Percentiles rank a stretch among this genome's conserved stretches.
Evolutionary conservation across 2,113 vertebrate genomes (phyloP).

Genomic region (Nicator chloris): DNA sequence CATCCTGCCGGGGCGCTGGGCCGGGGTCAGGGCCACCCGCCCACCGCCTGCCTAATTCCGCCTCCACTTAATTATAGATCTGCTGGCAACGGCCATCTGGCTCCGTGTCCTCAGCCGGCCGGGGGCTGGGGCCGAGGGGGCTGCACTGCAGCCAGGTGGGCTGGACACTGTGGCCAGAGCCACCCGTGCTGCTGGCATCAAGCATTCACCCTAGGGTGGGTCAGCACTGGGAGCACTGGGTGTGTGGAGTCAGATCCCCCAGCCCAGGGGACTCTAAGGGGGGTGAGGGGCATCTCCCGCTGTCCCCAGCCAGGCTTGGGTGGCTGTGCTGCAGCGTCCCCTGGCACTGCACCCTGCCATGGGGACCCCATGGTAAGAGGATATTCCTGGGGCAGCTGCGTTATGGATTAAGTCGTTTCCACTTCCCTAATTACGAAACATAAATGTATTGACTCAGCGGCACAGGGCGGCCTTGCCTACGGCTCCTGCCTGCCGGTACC

Average conservation of each 20-base stretch:
- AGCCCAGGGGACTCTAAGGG: rapidly evolving
- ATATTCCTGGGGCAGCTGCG: not conserved
- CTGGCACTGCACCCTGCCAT: not conserved
- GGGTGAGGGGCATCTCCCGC: not conserved
- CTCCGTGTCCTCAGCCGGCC: not conserved
- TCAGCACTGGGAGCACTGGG: not conserved
- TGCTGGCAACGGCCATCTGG: slow-evolving; percentile 23
- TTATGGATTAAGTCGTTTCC: slow-evolving; percentile 5
- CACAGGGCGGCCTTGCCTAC: not conserved
- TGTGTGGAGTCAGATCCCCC: rapidly evolving
- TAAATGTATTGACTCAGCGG: not conserved
- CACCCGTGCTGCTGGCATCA: rapidly evolving
- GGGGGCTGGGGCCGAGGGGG: not conserved
- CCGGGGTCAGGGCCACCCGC: not conserved
- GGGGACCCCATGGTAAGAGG: not conserved
- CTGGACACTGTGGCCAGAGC: not conserved
- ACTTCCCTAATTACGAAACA: slow-evolving; percentile 24
- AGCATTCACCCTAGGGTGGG: not conserved
- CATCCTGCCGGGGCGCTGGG: not conserved
- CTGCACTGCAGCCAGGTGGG: rapidly evolving
- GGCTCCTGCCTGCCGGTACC: not conserved
- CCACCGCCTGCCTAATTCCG: not conserved
- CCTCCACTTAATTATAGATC: slow-evolving; percentile 16
- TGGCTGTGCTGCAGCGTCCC: rapidly evolving
- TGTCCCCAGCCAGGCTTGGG: not conserved